phyloP scores from a whole-genome alignment of 1,140 invertebrate genomes.

The Aplysia californica region DNA sequence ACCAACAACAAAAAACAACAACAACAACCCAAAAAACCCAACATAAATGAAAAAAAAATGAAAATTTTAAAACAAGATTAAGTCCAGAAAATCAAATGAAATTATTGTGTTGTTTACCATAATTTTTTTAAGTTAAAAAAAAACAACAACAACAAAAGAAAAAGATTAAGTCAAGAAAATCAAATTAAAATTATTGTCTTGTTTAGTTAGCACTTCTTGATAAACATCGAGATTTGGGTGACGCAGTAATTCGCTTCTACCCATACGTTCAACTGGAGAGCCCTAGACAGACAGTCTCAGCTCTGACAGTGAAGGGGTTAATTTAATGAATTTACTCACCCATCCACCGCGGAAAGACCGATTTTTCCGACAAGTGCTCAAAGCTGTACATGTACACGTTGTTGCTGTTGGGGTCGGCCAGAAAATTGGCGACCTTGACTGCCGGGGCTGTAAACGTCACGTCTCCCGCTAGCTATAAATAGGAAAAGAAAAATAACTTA shows the following conservation, averaged over 20 bases:
- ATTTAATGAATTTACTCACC: conserved; percentile 25
- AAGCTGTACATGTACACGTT: conserved; percentile 42
- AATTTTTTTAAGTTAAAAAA: no score
- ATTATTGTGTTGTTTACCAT: no score
- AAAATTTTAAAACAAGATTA: no score
- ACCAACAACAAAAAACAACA: no score
- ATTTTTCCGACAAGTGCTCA: conserved; percentile 37
- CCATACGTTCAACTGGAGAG: neutral
- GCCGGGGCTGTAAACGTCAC: conserved; percentile 44
- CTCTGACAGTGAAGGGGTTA: neutral
- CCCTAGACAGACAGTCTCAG: neutral
- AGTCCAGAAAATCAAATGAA: no score
- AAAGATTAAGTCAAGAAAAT: neutral
- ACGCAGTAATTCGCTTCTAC: neutral
- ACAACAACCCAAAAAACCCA: no score
- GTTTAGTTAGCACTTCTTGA: no score
- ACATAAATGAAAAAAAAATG: no score
- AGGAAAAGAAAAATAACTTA: no score
- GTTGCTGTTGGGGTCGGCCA: conserved; percentile 11
- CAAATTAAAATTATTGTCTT: no score
- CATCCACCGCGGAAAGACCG: conserved; percentile 34
- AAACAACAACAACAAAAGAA: no score
- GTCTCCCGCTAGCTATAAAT: conserved; percentile 43
- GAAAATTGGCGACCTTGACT: conserved; percentile 36
- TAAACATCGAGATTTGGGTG: no score